Conservation (phyloP, 2,888 invertebrate genomes). For the Xestia sexstrigata region DNA sequence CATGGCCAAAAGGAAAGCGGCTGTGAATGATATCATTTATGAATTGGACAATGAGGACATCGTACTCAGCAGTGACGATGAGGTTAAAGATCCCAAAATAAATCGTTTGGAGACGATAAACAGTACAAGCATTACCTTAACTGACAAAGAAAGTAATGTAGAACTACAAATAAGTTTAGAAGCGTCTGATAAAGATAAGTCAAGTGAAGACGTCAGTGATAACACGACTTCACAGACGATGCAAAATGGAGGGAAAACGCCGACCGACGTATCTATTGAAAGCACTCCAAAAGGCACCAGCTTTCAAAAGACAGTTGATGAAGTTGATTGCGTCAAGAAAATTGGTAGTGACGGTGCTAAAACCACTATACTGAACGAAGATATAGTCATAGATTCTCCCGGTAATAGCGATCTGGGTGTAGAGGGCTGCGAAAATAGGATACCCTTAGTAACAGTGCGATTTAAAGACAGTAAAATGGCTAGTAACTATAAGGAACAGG, state of each 20-base stretch:
- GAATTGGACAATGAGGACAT: constrained; percentile 89
- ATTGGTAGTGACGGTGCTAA: constrained; percentile 66
- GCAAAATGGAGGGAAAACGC: constrained; percentile 86
- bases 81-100: constrained; percentile 83
- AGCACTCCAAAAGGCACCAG: constrained; percentile 55
- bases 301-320: constrained; percentile 54
- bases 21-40: constrained; percentile 87
- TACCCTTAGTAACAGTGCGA: constrained; percentile 84
- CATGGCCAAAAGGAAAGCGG: constrained; percentile 87
- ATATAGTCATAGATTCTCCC: constrained; percentile 83
- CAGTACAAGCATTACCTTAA: constrained; percentile 57
- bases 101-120: constrained; percentile 72
- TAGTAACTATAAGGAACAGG: constrained; percentile 83
- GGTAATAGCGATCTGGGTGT: constrained; percentile 80
- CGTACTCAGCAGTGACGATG: constrained; percentile 86
- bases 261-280: constrained; percentile 64
- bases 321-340: constrained; percentile 68
- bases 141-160: constrained; percentile 65
- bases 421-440: constrained; percentile 84
- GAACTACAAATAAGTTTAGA: constrained; percentile 71
- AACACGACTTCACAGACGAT: constrained; percentile 60
- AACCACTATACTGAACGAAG: constrained; percentile 80
- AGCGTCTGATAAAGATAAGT: constrained; percentile 67
- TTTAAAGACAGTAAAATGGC: constrained; percentile 86
- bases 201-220: constrained; percentile 67